phyloP scores from a whole-genome alignment of 2,888 invertebrate genomes.

The Lepidocyrtinus sp. region DNA sequence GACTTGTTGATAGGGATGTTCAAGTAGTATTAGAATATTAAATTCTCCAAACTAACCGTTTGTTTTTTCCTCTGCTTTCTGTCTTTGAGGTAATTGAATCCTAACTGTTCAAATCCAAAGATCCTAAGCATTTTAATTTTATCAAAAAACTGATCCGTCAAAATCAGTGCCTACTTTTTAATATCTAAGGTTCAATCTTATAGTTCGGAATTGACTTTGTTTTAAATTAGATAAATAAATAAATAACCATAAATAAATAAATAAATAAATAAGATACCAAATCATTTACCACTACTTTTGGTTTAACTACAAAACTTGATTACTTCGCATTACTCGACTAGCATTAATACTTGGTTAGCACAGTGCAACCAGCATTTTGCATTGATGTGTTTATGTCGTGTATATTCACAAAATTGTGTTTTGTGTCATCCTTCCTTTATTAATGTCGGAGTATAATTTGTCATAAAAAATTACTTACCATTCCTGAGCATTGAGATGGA shows the following conservation, averaged over 20 bases:
- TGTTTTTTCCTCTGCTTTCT: too few relatives aligned
- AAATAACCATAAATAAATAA: background rate
- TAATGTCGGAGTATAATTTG: background rate
- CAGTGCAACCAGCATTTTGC: slow-evolving; percentile 5
- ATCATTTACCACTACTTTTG: slow-evolving; percentile 3
- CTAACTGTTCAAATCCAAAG: too few relatives aligned
- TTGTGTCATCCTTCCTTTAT: too few relatives aligned
- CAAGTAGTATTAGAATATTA: too few relatives aligned
- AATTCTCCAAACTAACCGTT: too few relatives aligned
- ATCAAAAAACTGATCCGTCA: too few relatives aligned
- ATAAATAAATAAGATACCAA: background rate
- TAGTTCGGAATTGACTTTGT: too few relatives aligned
- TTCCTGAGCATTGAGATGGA: slow-evolving; percentile 51
- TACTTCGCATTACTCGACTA: slow-evolving; percentile 9
- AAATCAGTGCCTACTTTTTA: too few relatives aligned
- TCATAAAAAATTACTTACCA: slow-evolving; percentile 36
- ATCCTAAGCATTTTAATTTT: too few relatives aligned
- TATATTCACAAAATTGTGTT: background rate
- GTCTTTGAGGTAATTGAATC: too few relatives aligned
- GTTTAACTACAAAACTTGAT: slow-evolving; percentile 11
- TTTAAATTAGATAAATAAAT: background rate
- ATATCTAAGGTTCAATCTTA: too few relatives aligned
- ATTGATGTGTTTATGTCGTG: slow-evolving; percentile 2
- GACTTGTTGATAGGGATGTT: too few relatives aligned
- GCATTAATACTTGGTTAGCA: slow-evolving; percentile 6